Percentiles rank a stretch among this genome's conserved stretches.
Evolutionary conservation across 1,140 invertebrate genomes (phyloP).

Genomic region (Bemisia tabaci): DNA sequence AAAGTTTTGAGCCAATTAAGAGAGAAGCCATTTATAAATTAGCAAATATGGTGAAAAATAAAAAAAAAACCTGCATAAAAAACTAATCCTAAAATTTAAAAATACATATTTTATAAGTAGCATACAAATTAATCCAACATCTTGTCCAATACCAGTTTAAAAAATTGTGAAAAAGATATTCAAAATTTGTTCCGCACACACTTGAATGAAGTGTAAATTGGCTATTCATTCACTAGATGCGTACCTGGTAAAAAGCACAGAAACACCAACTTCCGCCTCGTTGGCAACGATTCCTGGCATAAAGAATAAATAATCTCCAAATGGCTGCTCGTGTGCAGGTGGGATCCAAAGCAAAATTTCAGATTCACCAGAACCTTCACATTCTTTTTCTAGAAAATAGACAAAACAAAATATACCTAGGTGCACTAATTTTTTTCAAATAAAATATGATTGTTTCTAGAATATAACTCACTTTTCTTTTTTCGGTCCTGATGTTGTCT

Average conservation of each 20-base stretch:
- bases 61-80: no score
- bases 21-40: no score
- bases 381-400: not conserved
- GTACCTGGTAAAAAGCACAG: not conserved
- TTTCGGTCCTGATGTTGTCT: not conserved
- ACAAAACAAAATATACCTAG: not conserved
- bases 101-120: no score
- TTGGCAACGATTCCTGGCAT: not conserved
- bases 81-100: no score
- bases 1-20: no score
- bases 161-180: no score
- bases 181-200: no score
- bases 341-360: not conserved
- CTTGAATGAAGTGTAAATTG: no score
- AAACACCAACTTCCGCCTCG: not conserved
- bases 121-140: no score
- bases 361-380: not conserved
- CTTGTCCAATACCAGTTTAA: no score
- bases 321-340: not conserved
- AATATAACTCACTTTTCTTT: not conserved
- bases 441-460: not conserved
- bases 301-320: not conserved
- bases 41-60: no score
- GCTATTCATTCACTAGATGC: no score
- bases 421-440: not conserved